These are phyloP conservation scores for Cydia splendana DNA, from an alignment of 1,140 invertebrate species.

Conservation along the genomic window DNA sequence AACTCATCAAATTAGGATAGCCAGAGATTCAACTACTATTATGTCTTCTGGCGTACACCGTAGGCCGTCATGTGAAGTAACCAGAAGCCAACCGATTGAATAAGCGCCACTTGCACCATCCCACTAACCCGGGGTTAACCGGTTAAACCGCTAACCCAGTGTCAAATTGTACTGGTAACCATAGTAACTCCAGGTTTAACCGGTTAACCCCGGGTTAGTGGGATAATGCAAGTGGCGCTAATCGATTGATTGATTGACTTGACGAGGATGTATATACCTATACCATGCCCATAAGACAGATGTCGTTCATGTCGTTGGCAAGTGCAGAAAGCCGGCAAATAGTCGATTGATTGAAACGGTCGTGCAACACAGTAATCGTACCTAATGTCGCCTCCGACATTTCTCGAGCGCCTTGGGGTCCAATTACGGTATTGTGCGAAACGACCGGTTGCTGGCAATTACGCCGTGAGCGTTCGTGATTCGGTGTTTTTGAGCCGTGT, in stretches of 20 bases:
- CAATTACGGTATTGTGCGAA: slow-evolving; percentile 50
- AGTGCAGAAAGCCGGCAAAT: slow-evolving; percentile 2
- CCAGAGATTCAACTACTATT: too few species aligned
- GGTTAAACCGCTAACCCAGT: too few species aligned
- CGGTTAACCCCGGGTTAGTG: too few species aligned
- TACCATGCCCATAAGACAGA: not conserved
- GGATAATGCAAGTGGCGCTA: too few species aligned
- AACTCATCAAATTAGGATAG: too few species aligned
- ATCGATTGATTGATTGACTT: not conserved
- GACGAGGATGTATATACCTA: not conserved
- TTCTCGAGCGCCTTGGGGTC: slow-evolving; percentile 39
- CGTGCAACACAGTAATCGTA: slow-evolving; percentile 15
- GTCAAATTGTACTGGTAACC: too few species aligned
- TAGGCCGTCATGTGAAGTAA: too few species aligned
- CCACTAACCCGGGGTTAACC: too few species aligned
- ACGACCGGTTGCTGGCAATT: slow-evolving; percentile 39
- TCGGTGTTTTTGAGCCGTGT: slow-evolving; percentile 32
- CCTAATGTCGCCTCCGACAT: slow-evolving; percentile 33
- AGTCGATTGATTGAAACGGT: slow-evolving; percentile 19
- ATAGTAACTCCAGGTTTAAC: too few species aligned
- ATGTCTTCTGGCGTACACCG: too few species aligned
- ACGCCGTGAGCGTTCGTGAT: slow-evolving; percentile 37
- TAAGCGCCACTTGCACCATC: too few species aligned
- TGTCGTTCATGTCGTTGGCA: slow-evolving; percentile 8
- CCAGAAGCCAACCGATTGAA: too few species aligned